A percentile compares a stretch with the other conserved stretches of the same genome.
phyloP scores from a whole-genome alignment of 2,888 invertebrate species.

The Tenthredo distinguenda region DNA sequence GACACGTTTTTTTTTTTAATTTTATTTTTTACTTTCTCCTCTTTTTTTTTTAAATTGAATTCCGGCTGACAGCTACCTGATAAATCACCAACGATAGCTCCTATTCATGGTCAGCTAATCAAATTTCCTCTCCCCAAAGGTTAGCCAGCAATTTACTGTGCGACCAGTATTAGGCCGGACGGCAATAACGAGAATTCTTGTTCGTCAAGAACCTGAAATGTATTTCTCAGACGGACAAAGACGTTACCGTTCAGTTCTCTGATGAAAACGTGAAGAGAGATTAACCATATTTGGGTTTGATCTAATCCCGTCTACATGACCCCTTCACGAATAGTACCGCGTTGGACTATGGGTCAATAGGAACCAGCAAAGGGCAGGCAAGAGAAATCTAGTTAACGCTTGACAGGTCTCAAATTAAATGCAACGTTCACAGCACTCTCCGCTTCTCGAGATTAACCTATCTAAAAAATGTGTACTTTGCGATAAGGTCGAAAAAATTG shows the following conservation, averaged over 20 bases:
- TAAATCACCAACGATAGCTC: conserved; percentile 9
- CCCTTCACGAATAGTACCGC: not conserved
- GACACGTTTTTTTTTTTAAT: not conserved
- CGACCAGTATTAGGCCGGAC: not conserved
- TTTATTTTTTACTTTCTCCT: not conserved
- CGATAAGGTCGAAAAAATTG: not conserved
- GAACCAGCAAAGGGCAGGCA: conserved; percentile 34
- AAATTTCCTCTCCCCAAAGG: conserved; percentile 16
- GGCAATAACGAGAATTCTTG: conserved; percentile 11
- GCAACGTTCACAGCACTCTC: not conserved
- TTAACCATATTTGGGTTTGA: conserved; percentile 46
- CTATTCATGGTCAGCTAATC: conserved; percentile 43
- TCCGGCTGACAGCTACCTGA: conserved; percentile 11
- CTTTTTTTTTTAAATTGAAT: conserved; percentile 1
- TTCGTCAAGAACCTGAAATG: conserved; percentile 19
- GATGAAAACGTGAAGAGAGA: conserved; percentile 49
- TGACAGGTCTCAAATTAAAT: conserved; percentile 45
- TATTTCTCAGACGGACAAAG: conserved; percentile 28
- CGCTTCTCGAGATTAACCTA: conserved; percentile 14
- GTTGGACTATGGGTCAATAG: conserved; percentile 31
- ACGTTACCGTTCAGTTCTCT: conserved; percentile 1
- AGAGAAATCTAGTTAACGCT: conserved; percentile 47
- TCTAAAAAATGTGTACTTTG: not conserved
- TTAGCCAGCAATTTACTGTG: conserved; percentile 9
- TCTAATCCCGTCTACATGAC: conserved; percentile 48